Evolutionary conservation across 2,113 vertebrate genomes (phyloP).

Genomic region (Notiomystis cincta): DNA sequence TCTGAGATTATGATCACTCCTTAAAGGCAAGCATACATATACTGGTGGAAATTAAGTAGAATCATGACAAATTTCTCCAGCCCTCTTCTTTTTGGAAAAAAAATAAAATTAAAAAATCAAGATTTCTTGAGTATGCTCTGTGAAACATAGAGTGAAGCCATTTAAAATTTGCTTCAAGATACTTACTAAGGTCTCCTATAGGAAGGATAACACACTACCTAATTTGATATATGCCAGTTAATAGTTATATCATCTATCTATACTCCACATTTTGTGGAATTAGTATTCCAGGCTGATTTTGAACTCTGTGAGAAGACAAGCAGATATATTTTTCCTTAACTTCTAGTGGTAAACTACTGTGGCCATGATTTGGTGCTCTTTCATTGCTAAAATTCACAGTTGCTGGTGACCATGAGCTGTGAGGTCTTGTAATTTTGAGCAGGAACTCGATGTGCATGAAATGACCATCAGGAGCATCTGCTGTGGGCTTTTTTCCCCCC

Average conservation of each 20-base stretch:
- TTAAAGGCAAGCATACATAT: background rate
- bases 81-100: background rate
- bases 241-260: background rate
- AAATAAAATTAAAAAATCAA: too few species aligned
- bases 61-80: background rate
- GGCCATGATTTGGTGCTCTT: background rate
- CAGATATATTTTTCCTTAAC: background rate
- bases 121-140: background rate
- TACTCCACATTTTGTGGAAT: background rate
- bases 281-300: background rate
- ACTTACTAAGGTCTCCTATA: background rate
- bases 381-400: conserved; percentile 12
- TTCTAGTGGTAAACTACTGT: background rate
- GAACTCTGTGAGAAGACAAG: background rate
- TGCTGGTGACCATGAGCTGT: conserved; percentile 12
- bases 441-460: conserved; percentile 5
- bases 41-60: background rate
- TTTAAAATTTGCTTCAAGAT: background rate
- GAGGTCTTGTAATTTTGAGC: conserved; percentile 46
- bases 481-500: background rate
- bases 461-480: conserved; percentile 62
- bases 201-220: background rate
- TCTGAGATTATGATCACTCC: background rate
- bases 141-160: background rate
- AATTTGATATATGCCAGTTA: background rate